These are phyloP conservation scores for Sparidentex hasta DNA, from an alignment of 2,797 vertebrate species.

Conservation along the genomic window DNA sequence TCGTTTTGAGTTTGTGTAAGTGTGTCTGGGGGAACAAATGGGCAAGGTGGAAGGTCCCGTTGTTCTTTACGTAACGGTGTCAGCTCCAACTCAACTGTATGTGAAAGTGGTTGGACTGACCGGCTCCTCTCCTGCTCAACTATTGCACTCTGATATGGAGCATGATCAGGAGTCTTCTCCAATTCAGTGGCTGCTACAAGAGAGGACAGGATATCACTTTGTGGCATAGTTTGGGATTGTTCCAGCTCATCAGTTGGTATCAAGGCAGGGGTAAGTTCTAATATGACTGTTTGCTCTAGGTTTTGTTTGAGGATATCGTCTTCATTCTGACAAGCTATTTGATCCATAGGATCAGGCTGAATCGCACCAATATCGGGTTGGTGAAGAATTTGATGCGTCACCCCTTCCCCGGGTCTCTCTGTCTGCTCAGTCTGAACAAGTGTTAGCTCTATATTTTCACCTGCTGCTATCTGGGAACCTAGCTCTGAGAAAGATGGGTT, in stretches of 20 bases:
- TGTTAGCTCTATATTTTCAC: constrained; percentile 61
- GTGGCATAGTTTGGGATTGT: constrained; percentile 57
- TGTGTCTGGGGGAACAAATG: constrained; percentile 47
- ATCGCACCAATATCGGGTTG: constrained; percentile 35
- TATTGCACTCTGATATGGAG: constrained; percentile 32
- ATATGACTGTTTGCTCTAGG: constrained; percentile 76
- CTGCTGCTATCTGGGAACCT: constrained; percentile 46
- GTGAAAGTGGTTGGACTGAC: constrained; percentile 37
- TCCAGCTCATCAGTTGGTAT: constrained; percentile 76
- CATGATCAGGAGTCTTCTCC: constrained; percentile 47
- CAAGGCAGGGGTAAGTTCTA: constrained; percentile 77
- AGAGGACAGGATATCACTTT: constrained; percentile 54
- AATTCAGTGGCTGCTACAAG: constrained; percentile 55
- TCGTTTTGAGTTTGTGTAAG: constrained; percentile 49
- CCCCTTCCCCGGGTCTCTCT: constrained; percentile 37
- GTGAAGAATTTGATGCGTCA: constrained; percentile 54
- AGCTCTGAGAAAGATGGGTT: constrained; percentile 67
- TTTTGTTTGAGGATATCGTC: constrained; percentile 50
- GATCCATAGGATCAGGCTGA: constrained; percentile 44
- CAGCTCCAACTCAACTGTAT: constrained; percentile 69
- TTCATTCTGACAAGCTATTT: constrained; percentile 64
- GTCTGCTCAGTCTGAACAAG: constrained; percentile 53
- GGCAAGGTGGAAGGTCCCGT: constrained; percentile 44
- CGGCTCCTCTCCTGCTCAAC: constrained; percentile 45
- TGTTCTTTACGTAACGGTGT: constrained; percentile 65